A percentile compares a stretch with the other conserved stretches of the same genome.
These are phyloP conservation scores for Actinemys pallida DNA, from an alignment of 2,113 vertebrate species.

Conservation along the genomic window DNA sequence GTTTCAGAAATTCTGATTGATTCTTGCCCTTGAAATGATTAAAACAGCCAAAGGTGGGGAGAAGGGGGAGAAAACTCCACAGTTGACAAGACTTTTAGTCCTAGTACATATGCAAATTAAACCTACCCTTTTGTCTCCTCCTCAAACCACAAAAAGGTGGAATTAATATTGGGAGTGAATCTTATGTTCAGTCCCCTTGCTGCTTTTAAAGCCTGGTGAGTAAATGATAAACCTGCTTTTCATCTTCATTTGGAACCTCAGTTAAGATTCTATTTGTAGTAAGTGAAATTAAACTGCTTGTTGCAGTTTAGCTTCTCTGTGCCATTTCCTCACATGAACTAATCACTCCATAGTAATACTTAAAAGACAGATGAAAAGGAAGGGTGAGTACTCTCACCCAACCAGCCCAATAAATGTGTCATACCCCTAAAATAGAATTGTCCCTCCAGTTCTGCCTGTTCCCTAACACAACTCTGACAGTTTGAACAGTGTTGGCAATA, in stretches of 20 bases:
- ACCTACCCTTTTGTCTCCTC: background rate
- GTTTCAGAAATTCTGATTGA: background rate
- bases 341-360: conserved; percentile 62
- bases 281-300: conserved; percentile 70
- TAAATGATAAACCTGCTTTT: conserved; percentile 38
- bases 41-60: background rate
- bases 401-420: conserved; percentile 77
- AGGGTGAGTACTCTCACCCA: conserved; percentile 77
- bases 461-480: conserved; percentile 61
- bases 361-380: conserved; percentile 60
- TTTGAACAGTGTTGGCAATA: conserved; percentile 69
- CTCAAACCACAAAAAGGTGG: background rate
- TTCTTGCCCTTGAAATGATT: background rate
- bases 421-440: conserved; percentile 82
- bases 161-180: conserved; percentile 3
- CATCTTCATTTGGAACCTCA: conserved; percentile 39
- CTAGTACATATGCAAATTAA: background rate
- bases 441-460: conserved; percentile 82
- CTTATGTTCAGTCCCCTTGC: conserved; percentile 4
- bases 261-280: conserved; percentile 29
- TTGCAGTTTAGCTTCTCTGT: conserved; percentile 40
- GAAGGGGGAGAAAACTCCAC: background rate
- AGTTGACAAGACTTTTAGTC: background rate
- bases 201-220: conserved; percentile 29
- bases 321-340: conserved; percentile 69